Base-by-base conservation (phyloP, 2,113 vertebrate species). In the Siniperca chuatsi region DNA sequence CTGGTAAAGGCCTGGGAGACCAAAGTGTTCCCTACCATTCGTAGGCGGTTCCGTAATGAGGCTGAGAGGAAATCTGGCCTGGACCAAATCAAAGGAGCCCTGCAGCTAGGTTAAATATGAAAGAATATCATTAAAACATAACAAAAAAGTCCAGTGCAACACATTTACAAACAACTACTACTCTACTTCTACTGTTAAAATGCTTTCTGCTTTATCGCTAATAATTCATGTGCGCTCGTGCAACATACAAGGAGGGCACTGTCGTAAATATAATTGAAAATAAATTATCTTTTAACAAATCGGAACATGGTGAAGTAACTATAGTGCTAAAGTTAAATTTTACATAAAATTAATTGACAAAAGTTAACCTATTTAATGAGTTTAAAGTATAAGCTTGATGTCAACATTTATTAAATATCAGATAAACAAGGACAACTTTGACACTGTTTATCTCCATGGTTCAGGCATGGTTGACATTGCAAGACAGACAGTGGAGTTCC, bases 1-100 rank as follows among this genome's bases (percentile, higher is more conserved):
- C 95, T 99, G 82, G 98, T 99, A 64, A 99, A 99, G 95, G 98
- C 98, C 12, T 99, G 98, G 98, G 98, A 99, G 93, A 98, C 97
- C 29, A 99, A 99, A 91, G 98, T 99, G 68, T 99, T 99, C 86
- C 98, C 98, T 33, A 99, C 98, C 6, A 99, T 99, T 91, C 96
- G 98, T n/a, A 97, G 98, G 85, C 96, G 98, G 11, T 99, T 99
- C 94, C 97, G 98, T 64, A 99, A 99, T 2, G 98, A 99, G 86
- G 98, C 98, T 2, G 98, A 99, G 89, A 96, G 98, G 86, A 99
- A 99, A 84, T 99, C 98, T 2, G 98, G 98, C 21, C 83, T 99
- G 93, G 98, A 99, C 90, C 98, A 99, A 92, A 99, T 99, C 87
- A 99, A 99, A 94, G 98, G 98, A 76, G 98, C 98, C 37, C 93